A percentile compares a stretch with the other conserved stretches of the same genome.
Conservation (phyloP, 2,888 invertebrate genomes). For the Drosophila kambysellisi region DNA sequence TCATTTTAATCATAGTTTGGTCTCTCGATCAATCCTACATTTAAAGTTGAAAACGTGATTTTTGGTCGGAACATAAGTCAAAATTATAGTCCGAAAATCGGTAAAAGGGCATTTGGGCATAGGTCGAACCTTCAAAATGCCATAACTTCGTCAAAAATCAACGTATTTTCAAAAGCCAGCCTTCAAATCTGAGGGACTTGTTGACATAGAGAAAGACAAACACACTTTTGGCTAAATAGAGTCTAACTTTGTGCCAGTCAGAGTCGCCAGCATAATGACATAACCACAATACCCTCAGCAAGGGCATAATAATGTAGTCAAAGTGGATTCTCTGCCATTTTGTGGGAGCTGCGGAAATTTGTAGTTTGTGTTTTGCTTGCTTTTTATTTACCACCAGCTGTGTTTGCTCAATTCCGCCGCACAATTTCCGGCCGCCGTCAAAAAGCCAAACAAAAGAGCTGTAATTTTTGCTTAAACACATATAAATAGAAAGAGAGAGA, state of each 20-base stretch:
- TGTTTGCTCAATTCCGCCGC: slow-evolving; percentile 48
- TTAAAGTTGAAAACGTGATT: too few relatives aligned
- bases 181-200: too few relatives aligned
- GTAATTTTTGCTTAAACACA: slow-evolving; percentile 36
- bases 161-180: too few relatives aligned
- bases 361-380: slow-evolving; percentile 10
- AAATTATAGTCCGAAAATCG: too few relatives aligned
- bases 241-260: background rate
- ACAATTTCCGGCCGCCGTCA: slow-evolving; percentile 61
- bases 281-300: background rate
- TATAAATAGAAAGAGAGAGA: background rate
- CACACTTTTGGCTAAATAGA: too few relatives aligned
- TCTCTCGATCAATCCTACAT: too few relatives aligned
- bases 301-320: background rate
- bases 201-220: too few relatives aligned
- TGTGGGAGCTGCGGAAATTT: slow-evolving; percentile 16
- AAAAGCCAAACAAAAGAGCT: slow-evolving; percentile 40
- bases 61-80: too few relatives aligned
- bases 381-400: slow-evolving; percentile 24
- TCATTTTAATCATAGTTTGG: too few relatives aligned
- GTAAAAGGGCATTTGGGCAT: too few relatives aligned
- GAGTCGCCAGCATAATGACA: background rate
- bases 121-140: too few relatives aligned
- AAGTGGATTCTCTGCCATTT: slow-evolving; percentile 5
- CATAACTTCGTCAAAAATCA: too few relatives aligned